Base-by-base conservation (phyloP, 1,140 invertebrate genomes). In the Calephelis nemesis region DNA sequence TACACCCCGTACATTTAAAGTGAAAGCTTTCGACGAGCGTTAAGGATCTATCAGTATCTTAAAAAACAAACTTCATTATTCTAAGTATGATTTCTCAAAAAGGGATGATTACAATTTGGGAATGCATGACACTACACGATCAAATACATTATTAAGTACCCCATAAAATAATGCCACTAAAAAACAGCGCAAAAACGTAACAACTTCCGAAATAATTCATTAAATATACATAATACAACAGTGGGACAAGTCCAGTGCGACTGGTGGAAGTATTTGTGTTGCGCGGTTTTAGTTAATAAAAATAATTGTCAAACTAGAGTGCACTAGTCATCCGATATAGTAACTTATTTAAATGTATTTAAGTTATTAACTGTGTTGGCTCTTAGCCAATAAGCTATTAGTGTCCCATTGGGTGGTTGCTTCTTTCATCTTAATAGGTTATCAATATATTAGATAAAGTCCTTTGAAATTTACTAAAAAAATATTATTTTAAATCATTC, bases 111-210 rank as follows among this genome's bases (percentile, higher is more conserved):
- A 90, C 82, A 88, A 86, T 85, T 87, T 84, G 83, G 87, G 85
- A 91, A 89, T 89, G 88, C 83, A 87, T 82, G 83, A 89, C 84
- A 82, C 86, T 90, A 88, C 79, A 85, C 71, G 82, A 86, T 77
- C 67, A 87, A 83, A 88, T 87, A 88, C 80, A 84, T 85, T 83
- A 82, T 88, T 88, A 88, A 91, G 87, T 90, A 89, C 87, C 76
- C 84, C 81, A 87, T 82, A 83, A 82, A 83, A 67, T 60, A 83
- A 85, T 76, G 74, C 77, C 74, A 69, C 84, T 60, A 60, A 45
- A 45, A 52, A 45, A 54, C 77, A 79, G 58, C 58, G 58, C 39
- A 73, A 77, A 76, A 81, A 76, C 73, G 78, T 74, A 75, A 75
- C 71, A 74, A 74, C 75, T 67, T 75, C 66, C 72, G 71, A 83